Evolutionary conservation across 2,113 vertebrate genomes (phyloP), one percentile per base, ranked within the genome.

Genomic region (Coregonus clupeaformis): DNA sequence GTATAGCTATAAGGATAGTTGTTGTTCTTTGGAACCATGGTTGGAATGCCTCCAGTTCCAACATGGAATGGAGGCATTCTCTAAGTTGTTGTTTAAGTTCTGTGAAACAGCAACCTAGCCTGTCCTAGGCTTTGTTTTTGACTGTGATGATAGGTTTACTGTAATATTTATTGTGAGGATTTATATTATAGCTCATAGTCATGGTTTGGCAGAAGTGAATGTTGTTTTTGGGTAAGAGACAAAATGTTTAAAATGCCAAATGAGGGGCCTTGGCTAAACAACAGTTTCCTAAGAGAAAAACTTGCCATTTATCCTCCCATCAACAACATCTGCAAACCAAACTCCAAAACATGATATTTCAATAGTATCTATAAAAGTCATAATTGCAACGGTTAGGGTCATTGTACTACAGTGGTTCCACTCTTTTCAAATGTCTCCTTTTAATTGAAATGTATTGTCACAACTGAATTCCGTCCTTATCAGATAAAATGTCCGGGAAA

Each of bases 161-260:
- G 14, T 67, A 42, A 67, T 83, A 42, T 85, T 89, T 84, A 80
- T 82, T 84, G 82, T 84, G 74, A 67, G 77, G 86, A 83, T 86
- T 88, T 80, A 52, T 83, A 80, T 89, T 89, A 85, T 52, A 84
- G 84, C 86, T 84, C 71, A 0, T 74, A 71, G 80, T 84, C 81
- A 59, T 5, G 9, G 66, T 78, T 87, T 89, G 89, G 88, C 87
- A 87, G 86, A 47, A 82, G 11, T 29, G 0, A 11, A 42, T 11
- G 36, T 42, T 42, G 2, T 42, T 29, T 29, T 2, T 2, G 29
- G 9, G 36, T 42, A 42, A 42, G 36, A 42, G 36, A 42, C 36
- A 11, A 32, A 6, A 42, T 42, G 7, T 42, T 42, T 62, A 2
- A 82, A 88, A 85, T 88, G 80, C 77, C 82, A 82, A 68, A 32